These are phyloP conservation scores for Anisognathus igniventris DNA, from an alignment of 2,797 vertebrate genomes.

Conservation along the genomic window DNA sequence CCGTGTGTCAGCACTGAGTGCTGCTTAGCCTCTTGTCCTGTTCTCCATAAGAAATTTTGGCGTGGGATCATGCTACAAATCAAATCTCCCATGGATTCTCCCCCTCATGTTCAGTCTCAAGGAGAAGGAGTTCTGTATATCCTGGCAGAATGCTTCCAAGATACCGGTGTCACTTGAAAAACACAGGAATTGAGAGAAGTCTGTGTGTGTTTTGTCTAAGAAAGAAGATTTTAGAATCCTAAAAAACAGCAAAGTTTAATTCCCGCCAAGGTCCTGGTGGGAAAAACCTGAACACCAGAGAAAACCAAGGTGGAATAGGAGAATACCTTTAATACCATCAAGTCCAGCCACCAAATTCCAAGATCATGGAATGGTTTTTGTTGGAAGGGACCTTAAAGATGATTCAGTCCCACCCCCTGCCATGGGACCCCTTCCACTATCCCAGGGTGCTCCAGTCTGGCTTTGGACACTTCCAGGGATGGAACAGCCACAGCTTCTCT, in stretches of 20 bases:
- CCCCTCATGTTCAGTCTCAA: not conserved
- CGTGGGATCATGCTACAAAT: not conserved
- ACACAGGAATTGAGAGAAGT: accelerated
- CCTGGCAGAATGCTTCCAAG: not conserved
- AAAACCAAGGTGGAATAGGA: not conserved
- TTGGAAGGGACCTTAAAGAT: not conserved
- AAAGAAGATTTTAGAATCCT: not conserved
- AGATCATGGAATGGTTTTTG: not conserved
- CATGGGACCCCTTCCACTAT: not conserved
- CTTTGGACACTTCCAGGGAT: not conserved
- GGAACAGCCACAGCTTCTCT: not conserved
- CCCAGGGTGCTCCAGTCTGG: not conserved
- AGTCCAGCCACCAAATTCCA: not conserved
- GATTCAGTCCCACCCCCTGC: not conserved
- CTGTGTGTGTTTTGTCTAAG: accelerated
- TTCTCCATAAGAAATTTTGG: not conserved
- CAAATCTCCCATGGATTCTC: not conserved
- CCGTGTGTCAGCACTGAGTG: accelerated
- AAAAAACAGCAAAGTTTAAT: not conserved
- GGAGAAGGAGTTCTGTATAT: not conserved
- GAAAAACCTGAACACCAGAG: not conserved
- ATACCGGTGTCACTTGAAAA: not conserved
- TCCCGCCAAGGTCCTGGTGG: not conserved
- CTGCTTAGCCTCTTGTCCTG: not conserved
- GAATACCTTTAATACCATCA: not conserved